Conservation (phyloP, 2,797 vertebrate genomes). For the Silurus aristotelis region DNA sequence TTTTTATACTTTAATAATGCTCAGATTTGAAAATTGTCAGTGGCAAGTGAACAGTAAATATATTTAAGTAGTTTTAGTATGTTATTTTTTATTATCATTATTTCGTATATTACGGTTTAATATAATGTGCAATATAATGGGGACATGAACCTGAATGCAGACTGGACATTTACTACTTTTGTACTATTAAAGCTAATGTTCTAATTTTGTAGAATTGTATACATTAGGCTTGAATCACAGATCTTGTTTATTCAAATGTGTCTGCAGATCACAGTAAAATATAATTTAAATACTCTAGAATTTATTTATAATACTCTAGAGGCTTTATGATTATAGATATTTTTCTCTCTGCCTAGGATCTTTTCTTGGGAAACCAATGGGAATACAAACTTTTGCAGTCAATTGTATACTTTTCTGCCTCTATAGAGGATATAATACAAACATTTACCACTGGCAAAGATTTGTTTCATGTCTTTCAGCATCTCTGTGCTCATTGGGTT, state of each 20-base stretch:
- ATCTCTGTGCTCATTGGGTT: constrained; percentile 14
- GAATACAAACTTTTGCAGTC: constrained; percentile 11
- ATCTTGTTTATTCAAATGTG: background rate
- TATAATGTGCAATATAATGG: background rate
- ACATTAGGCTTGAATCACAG: background rate
- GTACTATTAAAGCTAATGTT: too few relatives aligned
- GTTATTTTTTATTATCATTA: too few relatives aligned
- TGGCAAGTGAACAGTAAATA: background rate
- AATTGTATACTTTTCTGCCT: background rate
- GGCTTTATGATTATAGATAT: background rate
- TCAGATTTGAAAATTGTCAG: constrained; percentile 3
- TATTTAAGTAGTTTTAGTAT: background rate
- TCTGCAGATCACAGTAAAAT: background rate
- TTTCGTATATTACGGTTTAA: background rate
- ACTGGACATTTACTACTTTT: background rate
- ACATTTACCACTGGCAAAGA: background rate
- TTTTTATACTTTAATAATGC: constrained; percentile 10
- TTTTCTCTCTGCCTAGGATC: background rate
- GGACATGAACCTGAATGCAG: background rate
- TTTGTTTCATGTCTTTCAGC: background rate
- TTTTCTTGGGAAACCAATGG: background rate
- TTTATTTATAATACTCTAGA: background rate
- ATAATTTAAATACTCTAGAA: background rate
- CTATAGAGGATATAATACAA: background rate
- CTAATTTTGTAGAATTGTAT: background rate